Evolutionary conservation across 2,888 invertebrate species (phyloP).

Genomic region (Athripsodes cinereus): DNA sequence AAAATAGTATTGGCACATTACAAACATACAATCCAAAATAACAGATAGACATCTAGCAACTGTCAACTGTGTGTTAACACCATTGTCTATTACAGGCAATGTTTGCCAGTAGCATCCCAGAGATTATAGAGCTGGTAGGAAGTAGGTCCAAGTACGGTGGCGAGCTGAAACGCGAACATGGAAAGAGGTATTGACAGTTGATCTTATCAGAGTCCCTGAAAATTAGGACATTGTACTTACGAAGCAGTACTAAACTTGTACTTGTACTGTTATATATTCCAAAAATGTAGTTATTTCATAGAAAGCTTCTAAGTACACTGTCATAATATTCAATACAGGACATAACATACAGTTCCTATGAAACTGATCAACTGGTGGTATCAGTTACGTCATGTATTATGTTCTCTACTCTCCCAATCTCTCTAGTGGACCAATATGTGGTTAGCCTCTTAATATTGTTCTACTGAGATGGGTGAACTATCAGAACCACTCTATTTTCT

Average conservation of each 20-base stretch:
- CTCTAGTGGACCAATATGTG: constrained; percentile 33
- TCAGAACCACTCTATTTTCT: constrained; percentile 28
- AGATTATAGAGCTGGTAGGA: constrained; percentile 99
- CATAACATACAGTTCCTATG: background rate
- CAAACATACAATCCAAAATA: background rate
- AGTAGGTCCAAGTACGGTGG: constrained; percentile 99
- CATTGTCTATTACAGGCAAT: constrained; percentile 88
- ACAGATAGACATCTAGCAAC: constrained; percentile 1
- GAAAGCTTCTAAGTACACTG: background rate
- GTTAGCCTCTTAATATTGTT: constrained; percentile 14
- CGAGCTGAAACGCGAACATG: constrained; percentile 98
- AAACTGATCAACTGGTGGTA: constrained; percentile 22
- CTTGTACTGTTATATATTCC: background rate
- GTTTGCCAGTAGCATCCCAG: constrained; percentile 99
- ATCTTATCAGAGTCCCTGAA: constrained; percentile 25
- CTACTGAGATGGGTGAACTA: constrained; percentile 24
- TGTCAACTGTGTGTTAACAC: constrained; percentile 37
- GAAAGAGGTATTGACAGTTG: constrained; percentile 85
- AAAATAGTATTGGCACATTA: too few species aligned
- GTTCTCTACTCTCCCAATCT: constrained; percentile 50
- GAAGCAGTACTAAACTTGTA: background rate
- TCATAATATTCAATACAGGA: constrained; percentile 4
- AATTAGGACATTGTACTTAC: constrained; percentile 4
- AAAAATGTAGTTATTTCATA: background rate
- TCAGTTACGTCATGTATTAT: constrained; percentile 57